A percentile compares a stretch with the other conserved stretches of the same genome.
Conservation (phyloP, 2,113 vertebrate species). For the Anarhynchus alexandrinus region DNA sequence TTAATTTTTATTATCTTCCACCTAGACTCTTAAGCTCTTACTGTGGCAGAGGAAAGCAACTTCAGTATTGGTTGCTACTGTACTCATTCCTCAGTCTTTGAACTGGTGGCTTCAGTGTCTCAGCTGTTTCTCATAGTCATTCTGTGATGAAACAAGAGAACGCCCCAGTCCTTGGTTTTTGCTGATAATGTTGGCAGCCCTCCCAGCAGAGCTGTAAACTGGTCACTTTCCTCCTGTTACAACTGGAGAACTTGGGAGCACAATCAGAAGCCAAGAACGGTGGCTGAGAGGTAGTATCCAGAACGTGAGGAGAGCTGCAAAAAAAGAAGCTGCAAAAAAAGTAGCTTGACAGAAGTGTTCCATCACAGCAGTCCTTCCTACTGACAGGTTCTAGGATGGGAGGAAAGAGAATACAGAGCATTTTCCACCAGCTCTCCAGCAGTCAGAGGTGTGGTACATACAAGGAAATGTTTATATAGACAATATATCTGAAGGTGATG, state of each 20-base stretch:
- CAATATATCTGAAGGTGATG: neutral
- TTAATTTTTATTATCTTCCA: neutral
- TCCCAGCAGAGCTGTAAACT: neutral
- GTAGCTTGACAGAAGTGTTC: neutral
- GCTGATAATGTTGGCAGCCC: neutral
- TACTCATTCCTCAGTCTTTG: neutral
- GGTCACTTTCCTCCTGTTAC: neutral
- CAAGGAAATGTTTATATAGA: neutral
- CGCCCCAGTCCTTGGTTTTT: neutral
- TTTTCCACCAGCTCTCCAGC: neutral
- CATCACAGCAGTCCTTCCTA: neutral
- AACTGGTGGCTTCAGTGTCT: neutral
- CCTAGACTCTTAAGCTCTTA: neutral
- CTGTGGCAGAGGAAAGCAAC: neutral
- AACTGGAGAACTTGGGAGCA: neutral
- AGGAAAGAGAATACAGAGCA: neutral
- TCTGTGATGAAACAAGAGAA: neutral
- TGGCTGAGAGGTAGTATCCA: neutral
- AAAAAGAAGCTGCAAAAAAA: neutral
- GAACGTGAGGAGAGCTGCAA: neutral
- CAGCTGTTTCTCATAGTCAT: neutral
- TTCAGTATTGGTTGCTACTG: neutral
- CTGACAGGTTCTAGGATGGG: neutral
- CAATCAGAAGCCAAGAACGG: neutral
- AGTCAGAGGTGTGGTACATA: neutral